phyloP scores from a whole-genome alignment of 2,113 vertebrate species.

The Cebus imitator region DNA sequence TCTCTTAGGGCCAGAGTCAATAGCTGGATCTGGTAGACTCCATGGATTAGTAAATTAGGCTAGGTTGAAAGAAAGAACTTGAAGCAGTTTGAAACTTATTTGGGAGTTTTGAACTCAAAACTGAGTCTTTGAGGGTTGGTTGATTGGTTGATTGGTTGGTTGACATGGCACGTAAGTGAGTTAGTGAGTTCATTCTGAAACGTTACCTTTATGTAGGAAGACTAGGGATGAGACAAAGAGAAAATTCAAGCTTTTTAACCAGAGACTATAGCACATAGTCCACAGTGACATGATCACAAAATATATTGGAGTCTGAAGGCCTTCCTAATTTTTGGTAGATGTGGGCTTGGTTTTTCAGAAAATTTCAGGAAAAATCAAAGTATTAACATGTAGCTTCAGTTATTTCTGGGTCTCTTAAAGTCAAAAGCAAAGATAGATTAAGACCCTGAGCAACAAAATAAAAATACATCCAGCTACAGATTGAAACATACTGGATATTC shows the following conservation, averaged over 20 bases:
- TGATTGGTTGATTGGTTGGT: neutral
- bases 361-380: neutral
- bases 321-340: neutral
- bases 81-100: neutral
- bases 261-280: neutral
- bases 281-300: neutral
- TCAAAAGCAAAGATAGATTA: neutral
- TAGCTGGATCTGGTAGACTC: neutral
- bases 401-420: neutral
- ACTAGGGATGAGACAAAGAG: neutral
- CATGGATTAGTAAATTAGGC: neutral
- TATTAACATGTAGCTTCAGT: neutral
- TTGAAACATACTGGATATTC: neutral
- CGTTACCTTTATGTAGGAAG: neutral
- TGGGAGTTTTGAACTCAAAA: neutral
- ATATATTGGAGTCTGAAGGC: neutral
- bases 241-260: neutral
- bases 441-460: neutral
- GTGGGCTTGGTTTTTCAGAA: neutral
- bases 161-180: neutral
- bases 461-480: neutral
- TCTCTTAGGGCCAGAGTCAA: neutral
- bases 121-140: neutral
- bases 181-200: neutral
- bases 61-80: neutral